Conservation (phyloP, 2,113 vertebrate species). For the Melanotaenia duboulayi region DNA sequence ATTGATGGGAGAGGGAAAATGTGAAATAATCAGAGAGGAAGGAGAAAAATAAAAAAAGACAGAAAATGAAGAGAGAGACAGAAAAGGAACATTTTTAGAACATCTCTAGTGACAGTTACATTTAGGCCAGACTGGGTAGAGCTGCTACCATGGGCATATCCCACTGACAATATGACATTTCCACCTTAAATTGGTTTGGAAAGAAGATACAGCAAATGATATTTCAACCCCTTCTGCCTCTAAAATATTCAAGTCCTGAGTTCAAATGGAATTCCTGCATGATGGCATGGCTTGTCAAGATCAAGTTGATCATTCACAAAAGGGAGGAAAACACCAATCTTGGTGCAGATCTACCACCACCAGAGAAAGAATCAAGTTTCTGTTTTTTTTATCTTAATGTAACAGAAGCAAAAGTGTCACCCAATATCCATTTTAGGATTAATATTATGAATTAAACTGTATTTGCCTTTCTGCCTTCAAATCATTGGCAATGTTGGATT, state of each 20-base stretch:
- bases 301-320: constrained; percentile 22
- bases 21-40: background rate
- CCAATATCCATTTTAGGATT: constrained; percentile 27
- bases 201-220: constrained; percentile 59
- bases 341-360: constrained; percentile 1
- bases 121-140: constrained; percentile 62
- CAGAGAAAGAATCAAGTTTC: background rate
- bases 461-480: constrained; percentile 37
- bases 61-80: constrained; percentile 32
- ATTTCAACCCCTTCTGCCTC: constrained; percentile 36
- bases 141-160: constrained; percentile 50
- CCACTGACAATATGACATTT: constrained; percentile 68
- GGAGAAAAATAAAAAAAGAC: background rate
- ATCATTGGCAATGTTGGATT: constrained; percentile 68
- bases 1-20: constrained; percentile 2
- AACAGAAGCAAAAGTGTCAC: constrained; percentile 24
- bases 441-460: constrained; percentile 65
- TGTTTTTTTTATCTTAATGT: background rate
- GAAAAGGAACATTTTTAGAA: constrained; percentile 42
- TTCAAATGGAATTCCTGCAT: constrained; percentile 61
- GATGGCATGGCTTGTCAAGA: constrained; percentile 45
- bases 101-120: constrained; percentile 69
- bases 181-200: constrained; percentile 31
- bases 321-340: constrained; percentile 12
- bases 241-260: constrained; percentile 61